Base-by-base conservation (phyloP, 2,888 invertebrate genomes). In the Epirrhoe tristata region DNA sequence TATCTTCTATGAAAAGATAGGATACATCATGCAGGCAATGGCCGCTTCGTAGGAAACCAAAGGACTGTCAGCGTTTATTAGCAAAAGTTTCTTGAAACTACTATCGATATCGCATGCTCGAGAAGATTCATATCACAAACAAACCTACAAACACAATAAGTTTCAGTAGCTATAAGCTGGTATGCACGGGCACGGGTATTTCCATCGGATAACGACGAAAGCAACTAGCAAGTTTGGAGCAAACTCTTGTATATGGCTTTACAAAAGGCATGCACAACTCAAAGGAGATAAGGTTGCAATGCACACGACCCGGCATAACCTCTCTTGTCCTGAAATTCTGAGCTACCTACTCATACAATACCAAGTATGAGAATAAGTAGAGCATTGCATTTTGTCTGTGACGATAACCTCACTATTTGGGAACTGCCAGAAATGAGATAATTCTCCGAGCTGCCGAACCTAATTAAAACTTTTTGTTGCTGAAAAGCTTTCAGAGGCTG, bases 251-350 rank as follows among this genome's bases (percentile, higher is more conserved):
- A 58, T 66, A 70, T 73, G 68, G 71, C 63, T 75, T 71, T 69
- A 74, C 71, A 70, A 73, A 74, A 74, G 74, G 54, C 73, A 72
- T 77, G 79, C 74, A 71, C 67, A 63, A 61, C 74, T 69, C 67
- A 63, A 59, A 65, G n/a, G 68, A 82, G 84, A 85, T 84, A 84
- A 84, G 79, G 77, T 65, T 66, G 58, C 69, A 73, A 73, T 74
- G 76, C 73, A 74, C 59, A 71, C 76, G 74, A 78, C 73, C 71
- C 78, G 69, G 34, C 55, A 56, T 51, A 55, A 64, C 71, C 71
- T 64, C 76, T 78, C 74, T 81, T 77, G 80, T 80, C 77, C 77
- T 78, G 71, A 77, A 78, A 79, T 79, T 79, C 73, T 63, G 67
- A 75, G 77, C 79, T 74, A 77, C 78, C 79, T 77, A 71, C 70